phyloP scores from a whole-genome alignment of 2,888 invertebrate species.

The Deilephila porcellus region DNA sequence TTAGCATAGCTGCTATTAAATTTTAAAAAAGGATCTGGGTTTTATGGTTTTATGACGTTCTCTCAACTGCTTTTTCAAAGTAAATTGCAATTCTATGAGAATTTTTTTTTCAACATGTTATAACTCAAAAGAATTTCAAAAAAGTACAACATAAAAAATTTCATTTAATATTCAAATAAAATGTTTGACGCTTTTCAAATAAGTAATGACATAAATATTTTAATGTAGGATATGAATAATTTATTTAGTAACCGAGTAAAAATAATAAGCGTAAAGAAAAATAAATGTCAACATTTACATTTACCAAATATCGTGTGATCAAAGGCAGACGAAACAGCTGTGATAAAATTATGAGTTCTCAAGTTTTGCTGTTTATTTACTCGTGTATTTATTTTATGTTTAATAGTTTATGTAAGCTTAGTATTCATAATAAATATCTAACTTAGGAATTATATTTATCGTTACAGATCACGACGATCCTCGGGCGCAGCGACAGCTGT shows the following conservation, averaged over 20 bases:
- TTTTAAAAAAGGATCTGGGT: neutral
- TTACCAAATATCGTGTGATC: neutral
- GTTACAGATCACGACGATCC: conserved; percentile 90
- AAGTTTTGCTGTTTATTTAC: neutral
- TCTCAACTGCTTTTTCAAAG: neutral
- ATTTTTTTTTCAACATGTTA: too few relatives aligned
- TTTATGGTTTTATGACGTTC: neutral
- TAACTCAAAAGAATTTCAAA: too few relatives aligned
- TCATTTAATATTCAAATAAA: too few relatives aligned
- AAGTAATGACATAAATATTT: too few relatives aligned
- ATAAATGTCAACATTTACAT: neutral
- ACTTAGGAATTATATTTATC: conserved; percentile 32
- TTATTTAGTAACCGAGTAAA: too few relatives aligned
- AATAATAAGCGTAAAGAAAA: neutral
- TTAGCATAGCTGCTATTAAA: neutral
- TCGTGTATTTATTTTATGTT: neutral
- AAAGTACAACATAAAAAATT: too few relatives aligned
- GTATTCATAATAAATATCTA: neutral
- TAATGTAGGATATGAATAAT: too few relatives aligned
- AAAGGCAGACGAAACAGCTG: neutral
- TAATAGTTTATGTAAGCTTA: neutral
- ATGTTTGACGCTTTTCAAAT: too few relatives aligned
- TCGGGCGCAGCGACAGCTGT: conserved; percentile 89
- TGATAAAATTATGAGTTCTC: neutral
- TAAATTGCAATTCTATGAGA: too few relatives aligned